Conservation (phyloP, 2,888 invertebrate species). For the Drosophila tripunctata region DNA sequence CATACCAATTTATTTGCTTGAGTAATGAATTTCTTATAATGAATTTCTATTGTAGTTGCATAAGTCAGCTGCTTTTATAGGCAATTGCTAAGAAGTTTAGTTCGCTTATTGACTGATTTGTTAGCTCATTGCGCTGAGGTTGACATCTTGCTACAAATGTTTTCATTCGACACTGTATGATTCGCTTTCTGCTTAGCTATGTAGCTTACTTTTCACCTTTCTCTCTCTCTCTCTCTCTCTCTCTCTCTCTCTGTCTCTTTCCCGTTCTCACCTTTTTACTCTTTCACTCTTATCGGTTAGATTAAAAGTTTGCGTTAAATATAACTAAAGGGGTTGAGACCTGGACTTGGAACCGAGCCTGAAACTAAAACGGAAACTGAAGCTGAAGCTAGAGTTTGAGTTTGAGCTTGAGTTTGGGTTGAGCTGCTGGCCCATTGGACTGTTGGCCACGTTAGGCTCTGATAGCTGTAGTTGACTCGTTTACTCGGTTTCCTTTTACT, state of each 20-base stretch:
- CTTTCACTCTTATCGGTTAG: slow-evolving; percentile 46
- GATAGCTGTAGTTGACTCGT: slow-evolving; percentile 32
- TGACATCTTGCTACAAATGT: slow-evolving; percentile 10
- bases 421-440: not conserved
- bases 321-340: slow-evolving; percentile 34
- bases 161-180: not conserved
- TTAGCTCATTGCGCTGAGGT: not conserved
- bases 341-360: not conserved
- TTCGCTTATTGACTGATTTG: not conserved
- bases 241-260: not conserved
- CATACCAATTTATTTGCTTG: too few species aligned
- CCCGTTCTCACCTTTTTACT: too few species aligned
- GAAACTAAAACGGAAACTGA: not conserved
- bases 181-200: not conserved
- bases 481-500: slow-evolving; percentile 49
- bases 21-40: not conserved
- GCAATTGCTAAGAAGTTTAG: not conserved
- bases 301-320: slow-evolving; percentile 60
- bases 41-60: not conserved
- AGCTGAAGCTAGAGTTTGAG: not conserved
- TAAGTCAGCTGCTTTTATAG: not conserved
- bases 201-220: too few species aligned
- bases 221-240: not conserved
- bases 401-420: too few species aligned
- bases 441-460: not conserved